phyloP scores from a whole-genome alignment of 2,888 invertebrate genomes.

The Stratiomys singularior region DNA sequence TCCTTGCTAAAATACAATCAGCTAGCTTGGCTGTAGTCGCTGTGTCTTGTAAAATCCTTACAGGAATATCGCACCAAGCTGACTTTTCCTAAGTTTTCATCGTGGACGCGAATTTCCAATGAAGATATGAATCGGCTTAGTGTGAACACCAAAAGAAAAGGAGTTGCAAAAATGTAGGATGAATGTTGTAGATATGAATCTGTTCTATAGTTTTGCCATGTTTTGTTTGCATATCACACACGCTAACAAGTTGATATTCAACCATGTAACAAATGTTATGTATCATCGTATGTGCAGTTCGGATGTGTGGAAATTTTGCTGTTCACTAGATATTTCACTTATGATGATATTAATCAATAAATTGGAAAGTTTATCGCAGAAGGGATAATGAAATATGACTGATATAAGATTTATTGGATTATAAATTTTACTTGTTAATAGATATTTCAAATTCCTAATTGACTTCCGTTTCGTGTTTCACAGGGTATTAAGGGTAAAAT shows the following conservation, averaged over 20 bases:
- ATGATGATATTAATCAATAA: slow-evolving; percentile 1
- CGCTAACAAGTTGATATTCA: slow-evolving; percentile 9
- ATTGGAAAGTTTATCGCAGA: no score
- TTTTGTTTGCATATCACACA: slow-evolving; percentile 17
- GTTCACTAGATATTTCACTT: background rate
- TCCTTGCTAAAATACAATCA: background rate
- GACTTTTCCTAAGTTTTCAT: background rate
- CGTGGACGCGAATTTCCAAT: background rate
- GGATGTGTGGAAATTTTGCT: background rate
- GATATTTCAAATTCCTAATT: no score
- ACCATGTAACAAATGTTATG: background rate
- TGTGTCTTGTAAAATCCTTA: no score
- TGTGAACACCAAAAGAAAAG: background rate
- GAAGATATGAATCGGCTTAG: background rate
- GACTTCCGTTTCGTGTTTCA: no score
- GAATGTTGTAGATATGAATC: slow-evolving; percentile 1
- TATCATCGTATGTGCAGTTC: background rate
- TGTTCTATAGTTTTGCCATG: slow-evolving; percentile 25
- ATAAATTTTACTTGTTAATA: no score
- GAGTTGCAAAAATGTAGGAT: background rate
- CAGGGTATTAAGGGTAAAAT: no score
- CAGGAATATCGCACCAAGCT: background rate
- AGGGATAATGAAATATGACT: no score
- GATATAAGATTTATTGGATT: no score
- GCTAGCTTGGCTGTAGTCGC: no score